Evolutionary conservation across 1,140 invertebrate species (phyloP).

Genomic region (Polypedilum vanderplanki): DNA sequence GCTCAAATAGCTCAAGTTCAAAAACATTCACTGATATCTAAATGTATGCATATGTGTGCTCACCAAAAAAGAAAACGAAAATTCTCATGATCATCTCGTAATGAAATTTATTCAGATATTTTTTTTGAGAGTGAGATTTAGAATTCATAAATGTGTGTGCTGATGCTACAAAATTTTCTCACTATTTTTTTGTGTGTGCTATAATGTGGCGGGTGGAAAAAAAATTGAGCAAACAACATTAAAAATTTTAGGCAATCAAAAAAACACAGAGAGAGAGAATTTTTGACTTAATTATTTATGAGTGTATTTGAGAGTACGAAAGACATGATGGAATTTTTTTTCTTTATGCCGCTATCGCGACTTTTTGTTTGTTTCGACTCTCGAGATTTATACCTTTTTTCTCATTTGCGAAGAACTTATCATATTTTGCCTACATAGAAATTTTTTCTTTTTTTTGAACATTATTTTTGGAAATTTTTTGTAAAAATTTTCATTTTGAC

Average conservation of each 20-base stretch:
- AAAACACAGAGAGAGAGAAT: background rate
- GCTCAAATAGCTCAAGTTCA: conserved; percentile 9
- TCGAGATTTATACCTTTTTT: too few species aligned
- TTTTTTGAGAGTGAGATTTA: background rate
- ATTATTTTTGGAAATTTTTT: too few species aligned
- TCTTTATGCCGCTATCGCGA: background rate
- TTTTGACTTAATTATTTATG: conserved; percentile 19
- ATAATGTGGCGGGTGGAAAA: background rate
- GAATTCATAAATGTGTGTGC: background rate
- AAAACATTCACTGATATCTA: background rate
- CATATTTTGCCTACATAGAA: too few species aligned
- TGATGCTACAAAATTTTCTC: background rate
- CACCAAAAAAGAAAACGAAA: background rate
- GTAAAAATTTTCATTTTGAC: too few species aligned
- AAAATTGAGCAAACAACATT: background rate
- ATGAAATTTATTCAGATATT: background rate
- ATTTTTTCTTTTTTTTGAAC: too few species aligned
- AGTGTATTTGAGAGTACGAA: conserved; percentile 11
- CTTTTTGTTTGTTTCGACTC: too few species aligned
- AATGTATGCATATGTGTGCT: background rate
- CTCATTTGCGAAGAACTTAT: too few species aligned
- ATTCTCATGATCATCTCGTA: background rate
- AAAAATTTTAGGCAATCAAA: background rate
- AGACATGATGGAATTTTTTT: conserved; percentile 5
- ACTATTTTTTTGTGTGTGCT: background rate